Evolutionary conservation across 2,888 invertebrate genomes (phyloP).

Genomic region (Luperina testacea): DNA sequence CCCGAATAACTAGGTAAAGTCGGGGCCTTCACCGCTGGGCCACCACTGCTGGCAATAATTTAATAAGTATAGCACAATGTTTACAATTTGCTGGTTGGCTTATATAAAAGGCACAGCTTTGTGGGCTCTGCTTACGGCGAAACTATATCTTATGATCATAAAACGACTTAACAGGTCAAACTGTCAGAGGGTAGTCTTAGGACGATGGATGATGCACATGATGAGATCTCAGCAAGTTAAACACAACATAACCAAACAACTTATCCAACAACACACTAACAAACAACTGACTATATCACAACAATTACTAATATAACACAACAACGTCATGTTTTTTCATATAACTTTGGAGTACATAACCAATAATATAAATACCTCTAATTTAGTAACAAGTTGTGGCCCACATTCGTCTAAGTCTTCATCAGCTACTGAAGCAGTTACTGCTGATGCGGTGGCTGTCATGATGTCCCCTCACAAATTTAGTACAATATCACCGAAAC

Average conservation of each 20-base stretch:
- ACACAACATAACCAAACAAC: background rate
- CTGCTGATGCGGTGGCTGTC: constrained; percentile 88
- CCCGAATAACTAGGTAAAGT: no score
- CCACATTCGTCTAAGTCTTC: constrained; percentile 93
- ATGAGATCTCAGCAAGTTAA: background rate
- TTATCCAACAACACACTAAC: background rate
- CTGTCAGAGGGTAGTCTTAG: no score
- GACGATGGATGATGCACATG: background rate
- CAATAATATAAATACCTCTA: constrained; percentile 90
- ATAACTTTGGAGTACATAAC: background rate
- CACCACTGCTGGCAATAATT: no score
- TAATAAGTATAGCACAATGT: background rate
- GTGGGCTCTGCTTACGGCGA: background rate
- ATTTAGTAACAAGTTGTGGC: constrained; percentile 92
- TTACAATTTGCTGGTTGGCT: background rate
- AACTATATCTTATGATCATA: background rate
- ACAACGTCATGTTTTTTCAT: background rate
- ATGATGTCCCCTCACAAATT: constrained; percentile 64
- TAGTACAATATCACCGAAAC: constrained; percentile 71
- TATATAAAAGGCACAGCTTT: background rate
- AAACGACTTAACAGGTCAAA: background rate
- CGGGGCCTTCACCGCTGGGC: no score
- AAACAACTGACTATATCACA: no score
- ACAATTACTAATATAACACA: no score
- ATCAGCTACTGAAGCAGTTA: constrained; percentile 82